Conservation (phyloP, 2,888 invertebrate genomes). For the Epicampocera succincta region DNA sequence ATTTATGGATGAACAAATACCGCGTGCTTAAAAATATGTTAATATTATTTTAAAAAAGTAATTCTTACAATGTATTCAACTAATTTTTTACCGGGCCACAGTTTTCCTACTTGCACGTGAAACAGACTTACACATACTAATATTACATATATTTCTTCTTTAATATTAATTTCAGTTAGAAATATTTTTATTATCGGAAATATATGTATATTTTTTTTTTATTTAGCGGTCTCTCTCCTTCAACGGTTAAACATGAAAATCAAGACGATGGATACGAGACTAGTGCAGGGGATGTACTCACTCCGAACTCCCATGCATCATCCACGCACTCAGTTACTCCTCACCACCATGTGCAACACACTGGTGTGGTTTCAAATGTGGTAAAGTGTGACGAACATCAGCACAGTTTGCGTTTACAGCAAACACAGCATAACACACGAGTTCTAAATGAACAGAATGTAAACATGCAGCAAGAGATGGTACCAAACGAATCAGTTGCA, state of each 20-base stretch:
- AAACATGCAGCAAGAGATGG: constrained; percentile 45
- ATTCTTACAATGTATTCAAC: no score
- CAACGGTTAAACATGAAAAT: constrained; percentile 84
- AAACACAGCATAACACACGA: constrained; percentile 45
- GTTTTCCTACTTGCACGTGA: no score
- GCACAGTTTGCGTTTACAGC: constrained; percentile 60
- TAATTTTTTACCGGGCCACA: no score
- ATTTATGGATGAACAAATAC: no score
- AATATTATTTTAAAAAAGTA: no score
- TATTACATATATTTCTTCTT: no score
- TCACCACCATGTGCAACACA: constrained; percentile 75
- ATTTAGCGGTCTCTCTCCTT: constrained; percentile 77
- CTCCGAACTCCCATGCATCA: constrained; percentile 80
- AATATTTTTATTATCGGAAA: not conserved
- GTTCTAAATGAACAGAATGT: constrained; percentile 42
- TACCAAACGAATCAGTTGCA: constrained; percentile 50
- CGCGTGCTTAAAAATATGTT: no score
- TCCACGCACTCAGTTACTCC: constrained; percentile 78
- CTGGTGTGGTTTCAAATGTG: constrained; percentile 62
- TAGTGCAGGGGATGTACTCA: constrained; percentile 85
- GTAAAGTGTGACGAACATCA: constrained; percentile 72
- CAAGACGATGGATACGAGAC: constrained; percentile 96
- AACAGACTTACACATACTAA: no score
- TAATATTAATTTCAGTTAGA: not conserved
- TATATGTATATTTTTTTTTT: constrained; percentile 2